Base-by-base conservation (phyloP, 2,888 invertebrate genomes). In the Ctena decussata region DNA sequence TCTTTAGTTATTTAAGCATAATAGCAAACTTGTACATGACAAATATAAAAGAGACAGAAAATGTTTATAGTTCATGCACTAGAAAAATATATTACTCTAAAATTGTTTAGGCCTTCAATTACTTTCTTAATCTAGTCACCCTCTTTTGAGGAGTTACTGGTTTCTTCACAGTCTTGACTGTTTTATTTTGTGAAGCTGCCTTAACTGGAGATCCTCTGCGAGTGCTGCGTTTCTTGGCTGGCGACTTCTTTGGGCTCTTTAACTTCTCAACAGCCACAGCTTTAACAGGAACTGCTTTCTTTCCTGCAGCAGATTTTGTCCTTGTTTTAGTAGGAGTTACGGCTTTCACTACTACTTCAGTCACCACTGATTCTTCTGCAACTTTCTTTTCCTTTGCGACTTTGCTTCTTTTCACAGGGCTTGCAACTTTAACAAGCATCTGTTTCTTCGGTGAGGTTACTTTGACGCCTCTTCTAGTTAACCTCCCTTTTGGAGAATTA, bases 131-230 rank as follows among this genome's bases (percentile, higher is more conserved):
- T 35, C 86, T 53, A 24, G 86, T 87, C 8, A 82, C 82, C 5
- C 80, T 46, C 57, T 87, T 87, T 21, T 72, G 80, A 53, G 86
- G 86, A 74, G 86, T 86, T 57, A 77, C 53, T 18, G 72, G 35
- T 74, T 82, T 82, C 27, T 53, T 57, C 15, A 46, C 49, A 32
- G 79, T 41, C 46, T 80, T 77, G n/a, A n/a, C n/a, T 30, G 71
- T 57, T 60, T 82, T 49, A 60, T 69, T 75, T 39, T 27, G 69
- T 70, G 11, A 32, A 30, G 69, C 53, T 27, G 18, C 12, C 65
- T 75, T 76, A n/a, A 49, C 53, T n/a, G 80, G 49, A 27, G 35
- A 1, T n/a, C 11, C 37, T 37, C 60, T 60, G 6, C 60, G 24
- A 60, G 60, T 27, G n/a, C 49, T 11, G n/a, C 12, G 49, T 49